Evolutionary conservation across 2,888 invertebrate genomes (phyloP).

Genomic region (Campoletis raptor): DNA sequence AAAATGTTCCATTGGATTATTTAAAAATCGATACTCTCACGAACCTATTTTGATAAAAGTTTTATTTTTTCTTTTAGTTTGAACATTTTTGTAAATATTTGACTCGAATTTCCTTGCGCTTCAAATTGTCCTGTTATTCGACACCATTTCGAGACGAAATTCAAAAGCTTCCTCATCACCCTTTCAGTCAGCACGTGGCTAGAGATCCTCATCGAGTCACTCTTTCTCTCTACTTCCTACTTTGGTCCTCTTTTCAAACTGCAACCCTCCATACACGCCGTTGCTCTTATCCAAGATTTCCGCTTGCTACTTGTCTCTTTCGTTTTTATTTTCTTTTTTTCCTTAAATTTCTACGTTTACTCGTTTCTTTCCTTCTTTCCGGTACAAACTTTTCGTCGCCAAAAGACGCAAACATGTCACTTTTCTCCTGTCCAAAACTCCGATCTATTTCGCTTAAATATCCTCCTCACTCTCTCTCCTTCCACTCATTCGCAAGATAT

Average conservation of each 20-base stretch:
- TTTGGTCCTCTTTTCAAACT: conserved; percentile 23
- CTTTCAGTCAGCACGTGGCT: not conserved
- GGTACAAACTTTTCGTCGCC: conserved; percentile 42
- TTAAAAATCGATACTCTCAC: not conserved
- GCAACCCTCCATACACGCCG: conserved; percentile 16
- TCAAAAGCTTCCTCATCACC: conserved; percentile 34
- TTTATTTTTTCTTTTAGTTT: not conserved
- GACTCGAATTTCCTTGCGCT: not conserved
- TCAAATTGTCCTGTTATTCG: conserved; percentile 25
- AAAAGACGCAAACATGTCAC: conserved; percentile 15
- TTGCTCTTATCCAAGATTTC: conserved; percentile 17
- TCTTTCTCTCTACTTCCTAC: not conserved
- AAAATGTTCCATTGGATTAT: not conserved
- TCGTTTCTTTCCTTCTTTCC: not conserved
- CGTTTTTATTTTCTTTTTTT: not conserved
- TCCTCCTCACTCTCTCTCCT: not conserved
- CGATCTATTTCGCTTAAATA: conserved; percentile 1
- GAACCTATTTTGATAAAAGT: not conserved
- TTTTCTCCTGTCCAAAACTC: not conserved
- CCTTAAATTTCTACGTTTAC: conserved; percentile 7
- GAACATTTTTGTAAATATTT: too few species aligned
- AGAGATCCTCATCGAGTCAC: not conserved
- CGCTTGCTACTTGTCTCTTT: conserved; percentile 31
- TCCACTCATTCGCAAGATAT: conserved; percentile 27
- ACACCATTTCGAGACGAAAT: conserved; percentile 43